phyloP scores from a whole-genome alignment of 2,113 vertebrate species.

The Mormyrus lacerda region DNA sequence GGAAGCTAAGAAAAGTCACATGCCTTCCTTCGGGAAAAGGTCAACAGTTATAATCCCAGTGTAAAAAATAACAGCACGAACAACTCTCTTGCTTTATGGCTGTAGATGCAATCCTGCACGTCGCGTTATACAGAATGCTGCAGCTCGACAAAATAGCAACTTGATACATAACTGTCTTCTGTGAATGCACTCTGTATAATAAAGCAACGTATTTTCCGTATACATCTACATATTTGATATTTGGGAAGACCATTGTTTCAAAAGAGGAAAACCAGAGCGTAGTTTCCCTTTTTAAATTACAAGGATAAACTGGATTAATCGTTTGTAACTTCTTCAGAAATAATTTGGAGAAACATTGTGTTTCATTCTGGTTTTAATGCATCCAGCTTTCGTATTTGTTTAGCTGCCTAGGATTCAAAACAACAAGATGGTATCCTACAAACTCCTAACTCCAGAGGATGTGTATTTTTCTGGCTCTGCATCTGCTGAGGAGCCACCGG shows the following conservation, averaged over 20 bases:
- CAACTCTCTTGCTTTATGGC: neutral
- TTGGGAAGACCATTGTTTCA: neutral
- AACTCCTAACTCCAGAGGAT: constrained; percentile 41
- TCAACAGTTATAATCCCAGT: neutral
- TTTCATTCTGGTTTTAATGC: neutral
- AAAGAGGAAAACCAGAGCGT: neutral
- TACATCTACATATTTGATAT: neutral
- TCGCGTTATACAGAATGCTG: neutral
- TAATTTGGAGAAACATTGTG: neutral
- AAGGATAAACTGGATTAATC: neutral
- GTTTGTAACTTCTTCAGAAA: neutral
- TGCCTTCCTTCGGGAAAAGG: neutral
- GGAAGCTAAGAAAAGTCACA: neutral
- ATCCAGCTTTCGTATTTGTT: neutral
- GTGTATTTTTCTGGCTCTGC: constrained; percentile 36
- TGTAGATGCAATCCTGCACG: neutral
- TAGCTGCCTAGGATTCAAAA: neutral
- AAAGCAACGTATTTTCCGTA: neutral
- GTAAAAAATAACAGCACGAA: neutral
- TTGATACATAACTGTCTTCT: neutral
- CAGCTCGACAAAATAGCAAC: neutral
- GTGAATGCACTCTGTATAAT: neutral
- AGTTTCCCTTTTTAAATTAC: neutral
- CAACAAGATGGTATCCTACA: constrained; percentile 40
- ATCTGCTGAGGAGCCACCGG: constrained; percentile 18